Evolutionary conservation across 53 echinoderm and acorn worm species (phyloP).

Genomic region (Mesocentrotus franciscanus): DNA sequence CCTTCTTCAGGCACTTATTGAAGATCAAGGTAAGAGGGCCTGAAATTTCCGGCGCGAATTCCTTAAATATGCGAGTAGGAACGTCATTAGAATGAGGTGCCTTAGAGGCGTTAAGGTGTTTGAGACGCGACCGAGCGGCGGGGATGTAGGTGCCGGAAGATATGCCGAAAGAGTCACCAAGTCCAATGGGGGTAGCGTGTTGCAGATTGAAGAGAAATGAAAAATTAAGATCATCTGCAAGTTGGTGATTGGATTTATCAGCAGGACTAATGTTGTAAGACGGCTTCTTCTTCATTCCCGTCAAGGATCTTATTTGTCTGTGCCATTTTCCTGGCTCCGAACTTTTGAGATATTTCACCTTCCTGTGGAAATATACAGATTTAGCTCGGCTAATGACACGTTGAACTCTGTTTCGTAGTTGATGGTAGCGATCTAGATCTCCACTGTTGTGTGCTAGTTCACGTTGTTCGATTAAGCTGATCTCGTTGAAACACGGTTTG

Average conservation of each 20-base stretch:
- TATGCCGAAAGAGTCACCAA: slow-evolving; percentile 19
- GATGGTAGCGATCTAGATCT: too few species aligned
- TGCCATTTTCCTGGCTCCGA: too few species aligned
- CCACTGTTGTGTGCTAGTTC: too few species aligned
- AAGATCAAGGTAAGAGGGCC: slow-evolving; percentile 51
- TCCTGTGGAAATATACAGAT: too few species aligned
- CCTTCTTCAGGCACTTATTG: not conserved
- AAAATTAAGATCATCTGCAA: slow-evolving; percentile 40
- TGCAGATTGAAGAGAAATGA: slow-evolving; percentile 24
- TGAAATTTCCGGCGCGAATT: slow-evolving; percentile 68
- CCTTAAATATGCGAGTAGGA: slow-evolving; percentile 49
- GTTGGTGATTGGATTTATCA: not conserved
- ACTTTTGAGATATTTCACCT: too few species aligned
- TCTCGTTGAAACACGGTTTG: too few species aligned
- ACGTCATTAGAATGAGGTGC: slow-evolving; percentile 13
- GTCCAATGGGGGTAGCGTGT: slow-evolving; percentile 18
- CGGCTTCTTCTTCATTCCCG: too few species aligned
- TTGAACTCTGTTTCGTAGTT: too few species aligned
- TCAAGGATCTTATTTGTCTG: too few species aligned
- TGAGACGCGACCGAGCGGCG: slow-evolving; percentile 25
- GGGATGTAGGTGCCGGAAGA: slow-evolving; percentile 49
- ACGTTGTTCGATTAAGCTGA: too few species aligned
- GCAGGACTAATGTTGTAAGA: too few species aligned
- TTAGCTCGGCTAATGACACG: too few species aligned
- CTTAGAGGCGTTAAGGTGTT: slow-evolving; percentile 5